Evolutionary conservation across 2,888 invertebrate species (phyloP), one percentile per base, ranked within the genome.

Genomic region (Cheilosia soror): DNA sequence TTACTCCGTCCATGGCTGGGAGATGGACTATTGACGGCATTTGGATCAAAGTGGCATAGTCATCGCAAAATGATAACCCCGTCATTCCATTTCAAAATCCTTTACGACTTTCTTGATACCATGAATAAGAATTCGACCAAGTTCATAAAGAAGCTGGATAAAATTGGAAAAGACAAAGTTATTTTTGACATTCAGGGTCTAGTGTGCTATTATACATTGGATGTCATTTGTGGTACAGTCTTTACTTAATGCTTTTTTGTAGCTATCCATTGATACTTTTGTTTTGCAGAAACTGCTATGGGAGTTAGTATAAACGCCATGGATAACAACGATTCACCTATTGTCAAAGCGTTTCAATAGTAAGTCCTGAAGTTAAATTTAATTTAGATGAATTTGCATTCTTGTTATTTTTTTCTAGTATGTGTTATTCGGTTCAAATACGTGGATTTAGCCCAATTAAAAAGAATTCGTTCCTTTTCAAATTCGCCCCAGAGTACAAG

Each of bases 211-310:
- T 92, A 93, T 5, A 93, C 93, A 0, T 87, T 94, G 77, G 93
- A 93, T 87, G 90, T 93, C 5, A 93, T 93, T 71, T 93, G 93
- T 77, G 93, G 93, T 93, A 89, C 88, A 2, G 9, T 7, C 11
- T 3, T 87, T 1, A 51, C 1, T 25, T 49, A 20, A 9, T 37
- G 11, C 2, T 33, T 5, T 31, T 6, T 2, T 5, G 33, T 31
- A 25, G 0, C 7, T 13, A 5, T 31, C 47, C 33, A 5, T 20
- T 7, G 13, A 33, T 42, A 13, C 5, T 65, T 20, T 62, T 47
- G 29, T 44, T 40, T 72, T 71, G 7, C 31, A 89, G 94, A 95
- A 89, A 95, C 95, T 3, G 95, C 95, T 0, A 95, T 95, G 95
- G 95, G 95, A 0, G 92, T 93, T 1, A 90, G 92, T 68, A 91